Base-by-base conservation (phyloP, 2,888 invertebrate genomes). In the Keiferia lycopersicella region DNA sequence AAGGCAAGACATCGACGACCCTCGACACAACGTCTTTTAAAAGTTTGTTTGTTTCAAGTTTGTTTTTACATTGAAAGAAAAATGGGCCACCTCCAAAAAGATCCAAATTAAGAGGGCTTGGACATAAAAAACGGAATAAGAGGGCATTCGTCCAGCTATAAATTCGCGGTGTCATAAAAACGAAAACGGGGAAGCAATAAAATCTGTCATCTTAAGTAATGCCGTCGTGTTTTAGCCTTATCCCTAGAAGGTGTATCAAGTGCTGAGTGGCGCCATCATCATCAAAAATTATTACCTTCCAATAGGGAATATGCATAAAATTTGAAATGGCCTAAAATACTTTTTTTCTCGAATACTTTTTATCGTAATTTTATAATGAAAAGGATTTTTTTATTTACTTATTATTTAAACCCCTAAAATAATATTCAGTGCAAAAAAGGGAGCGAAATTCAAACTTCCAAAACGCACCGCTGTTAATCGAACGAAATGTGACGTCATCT, bases 161-260 rank as follows among this genome's bases (percentile, higher is more conserved):
- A 83, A 85, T 85, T 79, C 77, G 73, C 66, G 68, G 73, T 79
- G 84, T 82, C 81, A 82, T 84, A 85, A 85, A 86, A 85, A 82
- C 74, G 76, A 80, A 79, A 84, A 78, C 78, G 82, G 75, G 69
- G 75, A 76, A 77, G 83, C 79, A 84, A 85, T 86, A 85, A 86
- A 86, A 85, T 83, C 79, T 86, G 84, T 82, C 84, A 78, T 79
- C 80, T 76, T 77, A 81, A 80, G 83, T 83, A 83, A 83, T 80
- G 74, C 73, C 78, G 72, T 79, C 83, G 77, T 81, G 79, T 83
- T 83, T 82, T 77, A 78, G 77, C 75, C 81, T 84, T 84, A 84
- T 83, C 83, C 79, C 72, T 72, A 80, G 82, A 80, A 76, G 77
- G 71, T 72, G 1, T 45, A 16, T 16, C n/a, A 8, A 16, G 16